Evolutionary conservation across 2,113 vertebrate species (phyloP).

Genomic region (Corydoras maculifer): DNA sequence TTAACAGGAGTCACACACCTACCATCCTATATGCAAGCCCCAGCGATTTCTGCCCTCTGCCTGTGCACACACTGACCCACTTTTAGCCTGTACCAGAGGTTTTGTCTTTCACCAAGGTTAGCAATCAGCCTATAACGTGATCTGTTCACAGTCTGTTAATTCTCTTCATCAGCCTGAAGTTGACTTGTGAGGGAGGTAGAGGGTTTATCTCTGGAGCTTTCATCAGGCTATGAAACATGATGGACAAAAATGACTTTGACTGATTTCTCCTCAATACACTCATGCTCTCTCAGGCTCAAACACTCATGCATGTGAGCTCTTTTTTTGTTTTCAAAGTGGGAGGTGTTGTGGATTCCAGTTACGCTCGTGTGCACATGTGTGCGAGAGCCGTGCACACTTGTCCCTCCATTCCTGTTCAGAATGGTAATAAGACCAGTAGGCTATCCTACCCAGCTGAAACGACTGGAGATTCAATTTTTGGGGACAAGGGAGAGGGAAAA

Average conservation of each 20-base stretch:
- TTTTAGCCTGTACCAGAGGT: constrained; percentile 32
- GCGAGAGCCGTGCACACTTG: constrained; percentile 10
- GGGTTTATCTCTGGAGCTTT: constrained; percentile 44
- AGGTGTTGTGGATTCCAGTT: constrained; percentile 41
- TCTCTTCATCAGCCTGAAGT: constrained; percentile 46
- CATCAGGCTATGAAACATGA: constrained; percentile 46
- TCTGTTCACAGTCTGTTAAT: constrained; percentile 49
- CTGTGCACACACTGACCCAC: constrained; percentile 25
- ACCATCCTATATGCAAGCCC: background rate
- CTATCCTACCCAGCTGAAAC: constrained; percentile 9
- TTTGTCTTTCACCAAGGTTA: constrained; percentile 49
- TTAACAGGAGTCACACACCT: constrained; percentile 7
- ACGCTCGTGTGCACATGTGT: constrained; percentile 34
- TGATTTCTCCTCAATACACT: constrained; percentile 11
- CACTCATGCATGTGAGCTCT: constrained; percentile 2
- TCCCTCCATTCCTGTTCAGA: constrained; percentile 34
- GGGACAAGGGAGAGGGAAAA: constrained; percentile 9
- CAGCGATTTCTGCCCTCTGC: constrained; percentile 2
- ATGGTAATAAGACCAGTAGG: constrained; percentile 35
- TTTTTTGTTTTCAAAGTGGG: constrained; percentile 29
- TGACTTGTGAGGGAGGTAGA: constrained; percentile 38
- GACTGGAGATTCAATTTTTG: constrained; percentile 33
- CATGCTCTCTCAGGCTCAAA: background rate
- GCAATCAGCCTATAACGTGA: constrained; percentile 40
- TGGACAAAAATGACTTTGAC: constrained; percentile 47